phyloP scores from a whole-genome alignment of 1,140 invertebrate genomes.

The Drosophila albomicans region DNA sequence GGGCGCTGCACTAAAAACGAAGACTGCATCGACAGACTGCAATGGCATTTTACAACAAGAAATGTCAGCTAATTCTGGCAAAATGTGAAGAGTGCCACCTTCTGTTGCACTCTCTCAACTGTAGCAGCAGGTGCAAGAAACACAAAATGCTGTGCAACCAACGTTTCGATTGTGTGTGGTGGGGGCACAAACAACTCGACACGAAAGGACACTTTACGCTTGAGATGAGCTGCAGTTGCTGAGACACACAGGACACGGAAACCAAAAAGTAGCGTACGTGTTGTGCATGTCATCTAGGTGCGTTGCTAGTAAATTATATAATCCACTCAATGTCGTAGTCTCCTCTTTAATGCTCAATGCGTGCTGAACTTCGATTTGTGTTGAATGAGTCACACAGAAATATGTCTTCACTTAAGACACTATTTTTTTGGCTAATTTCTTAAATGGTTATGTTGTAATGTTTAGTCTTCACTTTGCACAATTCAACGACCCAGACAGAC shows the following conservation, averaged over 20 bases:
- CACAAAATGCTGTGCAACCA: constrained; percentile 62
- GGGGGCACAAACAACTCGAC: constrained; percentile 32
- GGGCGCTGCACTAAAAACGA: constrained; percentile 73
- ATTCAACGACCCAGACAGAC: constrained; percentile 29
- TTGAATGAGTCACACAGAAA: constrained; percentile 47
- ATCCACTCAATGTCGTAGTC: constrained; percentile 16
- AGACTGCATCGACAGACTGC: constrained; percentile 54
- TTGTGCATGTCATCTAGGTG: constrained; percentile 50
- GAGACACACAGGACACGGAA: constrained; percentile 37
- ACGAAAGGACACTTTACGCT: constrained; percentile 82
- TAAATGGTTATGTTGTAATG: constrained; percentile 54
- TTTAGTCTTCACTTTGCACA: constrained; percentile 45
- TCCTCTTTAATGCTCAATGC: constrained; percentile 53
- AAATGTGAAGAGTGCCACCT: constrained; percentile 21
- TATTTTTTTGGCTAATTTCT: constrained; percentile 39
- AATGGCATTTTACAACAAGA: constrained; percentile 71
- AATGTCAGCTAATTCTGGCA: constrained; percentile 66
- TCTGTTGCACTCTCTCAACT: constrained; percentile 15
- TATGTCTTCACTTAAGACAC: not conserved
- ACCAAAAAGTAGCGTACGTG: constrained; percentile 66
- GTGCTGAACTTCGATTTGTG: constrained; percentile 57
- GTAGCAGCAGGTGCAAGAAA: constrained; percentile 71
- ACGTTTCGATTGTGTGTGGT: constrained; percentile 34
- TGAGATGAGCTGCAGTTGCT: constrained; percentile 64
- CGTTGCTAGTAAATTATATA: constrained; percentile 35